phyloP scores from a whole-genome alignment of 2,888 invertebrate genomes.

The Acleris cristana region DNA sequence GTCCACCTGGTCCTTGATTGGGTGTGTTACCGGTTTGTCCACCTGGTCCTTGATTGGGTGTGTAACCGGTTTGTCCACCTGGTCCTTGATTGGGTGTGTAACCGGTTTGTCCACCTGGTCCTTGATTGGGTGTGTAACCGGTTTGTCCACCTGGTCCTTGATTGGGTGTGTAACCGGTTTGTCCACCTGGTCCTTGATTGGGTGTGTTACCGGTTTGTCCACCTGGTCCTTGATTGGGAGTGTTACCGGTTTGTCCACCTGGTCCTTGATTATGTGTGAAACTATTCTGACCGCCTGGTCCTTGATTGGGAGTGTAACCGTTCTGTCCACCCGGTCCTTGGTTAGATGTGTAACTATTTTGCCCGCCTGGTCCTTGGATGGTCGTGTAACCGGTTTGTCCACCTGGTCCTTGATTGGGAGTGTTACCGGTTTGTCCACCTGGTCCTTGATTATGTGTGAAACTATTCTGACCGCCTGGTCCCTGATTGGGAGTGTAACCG shows the following conservation, averaged over 20 bases:
- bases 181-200: conserved; percentile 19
- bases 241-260: neutral
- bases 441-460: conserved; percentile 25
- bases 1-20: conserved; percentile 19
- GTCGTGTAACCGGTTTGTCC: conserved; percentile 10
- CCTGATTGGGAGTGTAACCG: conserved; percentile 24
- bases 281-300: conserved; percentile 3
- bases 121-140: neutral
- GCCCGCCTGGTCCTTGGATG: conserved; percentile 31
- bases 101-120: conserved; percentile 4
- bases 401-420: conserved; percentile 11
- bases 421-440: conserved; percentile 9
- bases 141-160: conserved; percentile 32
- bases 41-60: conserved; percentile 16
- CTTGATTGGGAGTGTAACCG: neutral
- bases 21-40: conserved; percentile 31
- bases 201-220: conserved; percentile 31
- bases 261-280: neutral
- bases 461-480: conserved; percentile 28
- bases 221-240: conserved; percentile 16
- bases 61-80: neutral
- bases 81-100: neutral
- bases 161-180: neutral
- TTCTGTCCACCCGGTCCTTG: conserved; percentile 32
- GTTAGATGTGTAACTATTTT: conserved; percentile 32